Conservation (phyloP, 92 coral and sea anemone species). For the Porites divaricata region DNA sequence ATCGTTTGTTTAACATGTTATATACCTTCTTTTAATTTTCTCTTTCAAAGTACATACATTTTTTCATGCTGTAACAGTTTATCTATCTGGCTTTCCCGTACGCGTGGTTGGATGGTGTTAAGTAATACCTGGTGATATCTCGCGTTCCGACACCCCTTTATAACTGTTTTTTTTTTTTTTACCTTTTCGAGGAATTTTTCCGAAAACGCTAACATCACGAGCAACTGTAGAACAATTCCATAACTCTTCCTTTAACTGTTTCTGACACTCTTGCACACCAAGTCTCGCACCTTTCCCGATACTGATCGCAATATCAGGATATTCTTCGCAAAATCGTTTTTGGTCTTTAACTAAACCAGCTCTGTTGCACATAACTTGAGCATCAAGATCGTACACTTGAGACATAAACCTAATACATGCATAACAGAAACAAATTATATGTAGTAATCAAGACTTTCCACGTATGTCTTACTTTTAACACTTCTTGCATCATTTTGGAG, state of each 20-base stretch:
- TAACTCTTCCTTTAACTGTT: slow-evolving; percentile 83
- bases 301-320: slow-evolving; percentile 96
- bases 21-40: too few relatives aligned
- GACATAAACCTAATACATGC: slow-evolving; percentile 86
- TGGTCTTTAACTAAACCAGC: slow-evolving; percentile 86
- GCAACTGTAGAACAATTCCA: slow-evolving; percentile 98
- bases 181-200: slow-evolving; percentile 93
- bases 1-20: too few relatives aligned
- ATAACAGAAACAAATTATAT: neutral
- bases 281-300: slow-evolving; percentile 97
- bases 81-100: too few relatives aligned
- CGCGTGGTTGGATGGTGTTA: too few relatives aligned
- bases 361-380: slow-evolving; percentile 93
- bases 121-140: too few relatives aligned
- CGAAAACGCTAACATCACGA: slow-evolving; percentile 92
- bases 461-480: too few relatives aligned
- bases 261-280: slow-evolving; percentile 90
- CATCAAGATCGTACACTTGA: slow-evolving; percentile 91
- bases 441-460: neutral
- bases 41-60: too few relatives aligned
- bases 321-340: slow-evolving; percentile 85
- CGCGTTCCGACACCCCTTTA: too few relatives aligned
- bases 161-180: neutral
- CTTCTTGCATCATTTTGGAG: too few relatives aligned
- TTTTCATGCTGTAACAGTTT: too few relatives aligned